Percentiles rank a stretch among this genome's conserved stretches.
Evolutionary conservation across 2,888 invertebrate genomes (phyloP).

Genomic region (Bhutanitis thaidina): DNA sequence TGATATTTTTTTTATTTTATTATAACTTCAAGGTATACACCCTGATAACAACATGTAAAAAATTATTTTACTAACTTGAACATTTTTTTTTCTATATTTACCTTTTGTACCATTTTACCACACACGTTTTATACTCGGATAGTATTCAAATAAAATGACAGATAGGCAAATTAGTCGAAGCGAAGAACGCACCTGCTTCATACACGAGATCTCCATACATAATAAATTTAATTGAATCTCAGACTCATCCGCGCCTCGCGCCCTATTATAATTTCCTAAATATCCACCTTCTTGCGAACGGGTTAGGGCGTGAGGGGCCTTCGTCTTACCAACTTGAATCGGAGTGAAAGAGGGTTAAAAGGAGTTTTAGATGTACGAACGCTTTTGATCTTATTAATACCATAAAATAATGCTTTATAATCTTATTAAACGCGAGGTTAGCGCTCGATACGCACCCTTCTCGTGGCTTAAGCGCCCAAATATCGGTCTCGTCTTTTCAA

Average conservation of each 20-base stretch:
- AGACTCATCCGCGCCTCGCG: constrained; percentile 69
- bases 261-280: constrained; percentile 74
- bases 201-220: constrained; percentile 75
- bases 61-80: too few species aligned
- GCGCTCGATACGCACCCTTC: constrained; percentile 72
- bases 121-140: too few species aligned
- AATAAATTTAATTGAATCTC: constrained; percentile 79
- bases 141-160: not conserved
- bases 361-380: constrained; percentile 81
- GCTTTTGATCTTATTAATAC: constrained; percentile 88
- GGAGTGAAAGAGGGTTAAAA: constrained; percentile 76
- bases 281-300: constrained; percentile 65
- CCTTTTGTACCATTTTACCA: too few species aligned
- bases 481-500: constrained; percentile 56
- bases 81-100: too few species aligned
- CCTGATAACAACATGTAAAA: too few species aligned
- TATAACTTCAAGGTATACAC: too few species aligned
- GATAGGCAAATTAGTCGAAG: constrained; percentile 53
- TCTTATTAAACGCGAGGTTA: constrained; percentile 88
- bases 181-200: constrained; percentile 69
- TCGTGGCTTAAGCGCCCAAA: constrained; percentile 48
- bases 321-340: constrained; percentile 74
- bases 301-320: constrained; percentile 57
- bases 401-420: constrained; percentile 88
- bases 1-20: too few species aligned